phyloP scores from a whole-genome alignment of 1,140 invertebrate species.

The Apocrypta bakeri region DNA sequence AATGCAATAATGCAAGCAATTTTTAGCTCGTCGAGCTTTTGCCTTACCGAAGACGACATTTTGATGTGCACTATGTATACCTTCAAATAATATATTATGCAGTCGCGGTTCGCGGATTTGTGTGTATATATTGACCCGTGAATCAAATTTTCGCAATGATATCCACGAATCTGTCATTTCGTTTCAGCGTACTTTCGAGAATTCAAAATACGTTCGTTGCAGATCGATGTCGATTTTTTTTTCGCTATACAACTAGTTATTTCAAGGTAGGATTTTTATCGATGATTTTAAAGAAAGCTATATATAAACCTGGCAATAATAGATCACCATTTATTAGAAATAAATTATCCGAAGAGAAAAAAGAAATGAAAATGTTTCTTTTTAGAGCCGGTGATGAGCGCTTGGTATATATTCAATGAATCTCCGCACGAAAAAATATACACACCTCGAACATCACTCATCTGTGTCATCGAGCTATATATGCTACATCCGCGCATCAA shows the following conservation, averaged over 20 bases:
- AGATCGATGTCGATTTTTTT: not conserved
- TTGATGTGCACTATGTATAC: not conserved
- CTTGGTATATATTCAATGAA: not conserved
- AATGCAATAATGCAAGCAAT: slow-evolving; percentile 1
- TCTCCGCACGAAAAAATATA: not conserved
- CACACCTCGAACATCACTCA: slow-evolving; percentile 15
- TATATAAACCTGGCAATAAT: too few species aligned
- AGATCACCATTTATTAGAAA: too few species aligned
- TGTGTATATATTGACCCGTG: slow-evolving; percentile 16
- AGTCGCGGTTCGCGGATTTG: too few species aligned
- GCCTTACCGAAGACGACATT: not conserved
- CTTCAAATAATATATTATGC: too few species aligned
- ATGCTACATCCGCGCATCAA: not conserved
- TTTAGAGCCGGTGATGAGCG: not conserved
- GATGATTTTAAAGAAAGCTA: not conserved
- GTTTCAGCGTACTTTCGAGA: slow-evolving; percentile 21
- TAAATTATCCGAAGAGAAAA: not conserved
- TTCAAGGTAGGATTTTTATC: not conserved
- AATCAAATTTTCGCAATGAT: not conserved
- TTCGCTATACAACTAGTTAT: not conserved
- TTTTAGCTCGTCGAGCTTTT: not conserved
- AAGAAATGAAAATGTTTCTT: not conserved
- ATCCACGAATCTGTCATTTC: not conserved
- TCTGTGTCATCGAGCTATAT: not conserved
- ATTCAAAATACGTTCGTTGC: not conserved